Percentiles rank a stretch among this genome's conserved stretches.
Evolutionary conservation across 2,113 vertebrate species (phyloP).

Genomic region (Bubo scandiacus): DNA sequence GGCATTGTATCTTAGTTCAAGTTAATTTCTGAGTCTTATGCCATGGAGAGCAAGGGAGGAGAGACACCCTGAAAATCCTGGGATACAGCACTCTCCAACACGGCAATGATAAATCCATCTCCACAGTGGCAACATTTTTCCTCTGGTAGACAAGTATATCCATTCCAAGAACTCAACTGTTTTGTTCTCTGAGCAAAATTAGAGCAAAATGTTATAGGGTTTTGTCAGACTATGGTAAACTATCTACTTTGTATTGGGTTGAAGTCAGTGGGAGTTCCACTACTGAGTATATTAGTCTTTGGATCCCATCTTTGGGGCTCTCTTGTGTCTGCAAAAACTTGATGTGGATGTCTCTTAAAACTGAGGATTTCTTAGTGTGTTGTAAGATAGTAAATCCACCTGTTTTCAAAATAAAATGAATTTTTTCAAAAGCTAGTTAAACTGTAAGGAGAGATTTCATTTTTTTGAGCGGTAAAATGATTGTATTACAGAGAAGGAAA

Average conservation of each 20-base stretch:
- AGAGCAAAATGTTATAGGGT: background rate
- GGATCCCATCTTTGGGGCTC: background rate
- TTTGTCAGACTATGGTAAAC: no score
- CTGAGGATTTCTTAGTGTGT: background rate
- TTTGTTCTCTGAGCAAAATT: background rate
- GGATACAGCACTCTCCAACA: accelerated
- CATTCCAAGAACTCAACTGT: background rate
- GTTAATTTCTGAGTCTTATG: background rate
- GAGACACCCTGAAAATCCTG: background rate
- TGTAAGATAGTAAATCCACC: background rate
- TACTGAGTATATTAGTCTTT: background rate
- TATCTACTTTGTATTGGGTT: accelerated
- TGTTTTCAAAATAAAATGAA: background rate
- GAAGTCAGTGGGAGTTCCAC: background rate
- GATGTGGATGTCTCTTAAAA: background rate
- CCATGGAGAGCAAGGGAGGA: background rate
- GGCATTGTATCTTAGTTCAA: background rate
- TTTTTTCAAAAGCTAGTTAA: background rate
- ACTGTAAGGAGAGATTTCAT: background rate
- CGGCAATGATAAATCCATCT: background rate
- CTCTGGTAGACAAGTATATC: background rate
- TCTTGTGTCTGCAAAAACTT: background rate
- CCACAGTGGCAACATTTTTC: accelerated
- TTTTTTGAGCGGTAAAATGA: background rate
- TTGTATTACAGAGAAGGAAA: background rate